Percentiles rank a stretch among this genome's conserved stretches.
Evolutionary conservation across 1,140 invertebrate species (phyloP).

Genomic region (Brachionus plicatilis): DNA sequence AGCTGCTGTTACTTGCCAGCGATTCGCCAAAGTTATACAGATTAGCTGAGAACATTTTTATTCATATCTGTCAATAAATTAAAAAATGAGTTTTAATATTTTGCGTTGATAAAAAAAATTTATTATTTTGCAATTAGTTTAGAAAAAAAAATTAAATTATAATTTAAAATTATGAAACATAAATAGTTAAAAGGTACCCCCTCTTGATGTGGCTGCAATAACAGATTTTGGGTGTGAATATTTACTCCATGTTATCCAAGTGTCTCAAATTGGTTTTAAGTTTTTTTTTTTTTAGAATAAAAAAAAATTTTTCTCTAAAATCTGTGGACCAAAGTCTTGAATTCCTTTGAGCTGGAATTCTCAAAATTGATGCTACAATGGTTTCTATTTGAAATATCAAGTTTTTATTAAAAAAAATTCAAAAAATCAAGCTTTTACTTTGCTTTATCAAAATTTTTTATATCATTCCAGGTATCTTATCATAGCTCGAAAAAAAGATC

Average conservation of each 20-base stretch:
- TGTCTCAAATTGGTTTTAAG: not conserved
- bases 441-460: not conserved
- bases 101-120: constrained; percentile 2
- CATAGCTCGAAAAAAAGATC: not conserved
- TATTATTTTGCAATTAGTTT: not conserved
- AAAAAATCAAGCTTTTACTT: not conserved
- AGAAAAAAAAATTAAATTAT: not conserved
- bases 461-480: not conserved
- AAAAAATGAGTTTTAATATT: constrained; percentile 9
- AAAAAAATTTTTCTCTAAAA: not conserved
- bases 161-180: not conserved
- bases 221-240: not conserved
- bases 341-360: not conserved
- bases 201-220: not conserved
- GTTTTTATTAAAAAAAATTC: no score
- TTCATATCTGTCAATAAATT: not conserved
- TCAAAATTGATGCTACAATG: no score
- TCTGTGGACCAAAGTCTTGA: not conserved
- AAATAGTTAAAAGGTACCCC: not conserved
- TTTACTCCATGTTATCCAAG: not conserved
- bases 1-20: constrained; percentile 1
- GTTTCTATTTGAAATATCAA: no score
- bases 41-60: constrained; percentile 9
- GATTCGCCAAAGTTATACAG: not conserved
- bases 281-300: not conserved